Conservation (phyloP, 2,888 invertebrate genomes). For the Clanis bilineata region DNA sequence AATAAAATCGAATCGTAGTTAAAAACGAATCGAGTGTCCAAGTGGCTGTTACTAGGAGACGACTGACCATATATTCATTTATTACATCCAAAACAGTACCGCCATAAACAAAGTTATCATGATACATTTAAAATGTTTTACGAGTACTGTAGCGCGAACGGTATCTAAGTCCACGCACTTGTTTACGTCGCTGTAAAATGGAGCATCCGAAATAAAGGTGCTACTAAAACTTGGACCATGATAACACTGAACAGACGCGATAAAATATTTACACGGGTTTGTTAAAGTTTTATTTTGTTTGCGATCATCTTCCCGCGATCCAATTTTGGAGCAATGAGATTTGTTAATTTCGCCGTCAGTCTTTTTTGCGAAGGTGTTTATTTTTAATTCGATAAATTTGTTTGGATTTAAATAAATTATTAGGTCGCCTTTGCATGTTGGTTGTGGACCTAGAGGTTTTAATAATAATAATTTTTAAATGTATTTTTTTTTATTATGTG, state of each 20-base stretch:
- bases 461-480: no score
- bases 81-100: background rate
- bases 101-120: constrained; percentile 34
- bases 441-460: no score
- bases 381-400: background rate
- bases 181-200: constrained; percentile 47
- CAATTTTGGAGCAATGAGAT: background rate
- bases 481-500: no score
- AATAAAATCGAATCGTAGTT: no score
- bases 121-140: constrained; percentile 46
- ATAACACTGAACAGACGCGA: constrained; percentile 43
- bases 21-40: no score
- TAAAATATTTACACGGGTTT: constrained; percentile 46
- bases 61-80: background rate
- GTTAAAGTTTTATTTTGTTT: constrained; percentile 43
- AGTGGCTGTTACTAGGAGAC: background rate
- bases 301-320: constrained; percentile 26
- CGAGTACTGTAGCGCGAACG: constrained; percentile 35
- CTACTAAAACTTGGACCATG: constrained; percentile 43
- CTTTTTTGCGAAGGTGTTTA: background rate
- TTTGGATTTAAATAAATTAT: background rate
- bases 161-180: constrained; percentile 51
- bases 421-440: no score
- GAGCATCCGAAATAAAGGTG: constrained; percentile 51
- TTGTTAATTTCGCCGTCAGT: background rate